Percentiles rank a stretch among this genome's conserved stretches.
These are phyloP conservation scores for Rhodinocichla rosea DNA, from an alignment of 2,113 vertebrate genomes.

Conservation along the genomic window DNA sequence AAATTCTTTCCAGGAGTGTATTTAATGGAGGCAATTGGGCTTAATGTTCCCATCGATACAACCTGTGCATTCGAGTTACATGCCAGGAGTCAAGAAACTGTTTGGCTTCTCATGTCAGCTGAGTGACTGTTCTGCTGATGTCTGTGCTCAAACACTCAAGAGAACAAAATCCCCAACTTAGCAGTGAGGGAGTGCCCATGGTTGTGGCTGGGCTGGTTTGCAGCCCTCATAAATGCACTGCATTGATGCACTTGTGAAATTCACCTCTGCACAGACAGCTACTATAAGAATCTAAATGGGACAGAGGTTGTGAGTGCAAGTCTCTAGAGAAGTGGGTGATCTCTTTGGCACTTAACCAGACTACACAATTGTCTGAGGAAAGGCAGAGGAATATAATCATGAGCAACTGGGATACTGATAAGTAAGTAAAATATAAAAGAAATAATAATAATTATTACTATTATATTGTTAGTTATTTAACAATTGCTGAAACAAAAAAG, in stretches of 20 bases:
- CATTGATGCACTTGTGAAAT: background rate
- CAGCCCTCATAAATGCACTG: background rate
- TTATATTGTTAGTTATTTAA: background rate
- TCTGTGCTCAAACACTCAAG: background rate
- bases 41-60: background rate
- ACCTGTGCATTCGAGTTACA: background rate
- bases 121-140: background rate
- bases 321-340: background rate
- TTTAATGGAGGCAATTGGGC: background rate
- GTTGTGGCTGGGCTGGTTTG: background rate
- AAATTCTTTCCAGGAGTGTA: background rate
- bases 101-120: background rate
- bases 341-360: background rate
- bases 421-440: background rate
- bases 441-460: background rate
- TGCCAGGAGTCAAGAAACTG: background rate
- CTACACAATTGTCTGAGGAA: background rate
- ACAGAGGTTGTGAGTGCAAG: background rate
- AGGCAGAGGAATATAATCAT: background rate
- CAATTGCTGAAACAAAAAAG: background rate
- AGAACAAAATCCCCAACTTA: background rate
- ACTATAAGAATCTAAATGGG: background rate
- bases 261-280: background rate
- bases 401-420: background rate
- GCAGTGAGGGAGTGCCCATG: background rate